Percentiles rank a stretch among this genome's conserved stretches.
Evolutionary conservation across 2,888 invertebrate genomes (phyloP).

Genomic region (Nemotelus nigrinus): DNA sequence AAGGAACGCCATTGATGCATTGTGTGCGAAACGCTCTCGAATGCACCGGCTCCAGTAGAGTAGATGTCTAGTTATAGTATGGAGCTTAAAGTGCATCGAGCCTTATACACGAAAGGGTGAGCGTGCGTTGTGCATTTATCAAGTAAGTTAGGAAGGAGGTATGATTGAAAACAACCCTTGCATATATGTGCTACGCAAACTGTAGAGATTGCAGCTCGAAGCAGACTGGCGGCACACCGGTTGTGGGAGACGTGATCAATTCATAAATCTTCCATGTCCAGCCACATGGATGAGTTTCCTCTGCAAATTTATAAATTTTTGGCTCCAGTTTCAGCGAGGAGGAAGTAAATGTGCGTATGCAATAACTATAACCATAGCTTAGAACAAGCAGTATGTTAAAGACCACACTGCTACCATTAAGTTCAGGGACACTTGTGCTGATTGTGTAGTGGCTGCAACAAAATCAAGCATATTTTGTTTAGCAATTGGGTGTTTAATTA

Average conservation of each 20-base stretch:
- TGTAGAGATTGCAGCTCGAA: background rate
- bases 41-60: no score
- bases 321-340: slow-evolving; percentile 14
- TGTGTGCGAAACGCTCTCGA: no score
- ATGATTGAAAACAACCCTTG: slow-evolving; percentile 8
- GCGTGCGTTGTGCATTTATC: slow-evolving; percentile 19
- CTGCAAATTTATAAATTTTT: slow-evolving; percentile 44
- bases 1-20: background rate
- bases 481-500: no score
- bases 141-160: background rate
- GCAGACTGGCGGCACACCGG: slow-evolving; percentile 46
- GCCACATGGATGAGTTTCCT: slow-evolving; percentile 51
- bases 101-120: background rate
- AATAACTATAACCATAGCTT: no score
- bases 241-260: slow-evolving; percentile 52
- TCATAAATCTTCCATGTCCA: slow-evolving; percentile 53
- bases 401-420: no score
- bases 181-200: background rate
- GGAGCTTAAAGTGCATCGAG: slow-evolving; percentile 8
- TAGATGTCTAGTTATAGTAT: background rate
- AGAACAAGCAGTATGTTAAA: no score
- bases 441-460: no score
- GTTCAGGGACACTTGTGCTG: no score
- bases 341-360: slow-evolving; percentile 31
- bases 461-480: no score